Percentiles rank a stretch among this genome's conserved stretches.
These are phyloP conservation scores for Calcarius lapponicus DNA, from an alignment of 2,797 vertebrate species.

Conservation along the genomic window DNA sequence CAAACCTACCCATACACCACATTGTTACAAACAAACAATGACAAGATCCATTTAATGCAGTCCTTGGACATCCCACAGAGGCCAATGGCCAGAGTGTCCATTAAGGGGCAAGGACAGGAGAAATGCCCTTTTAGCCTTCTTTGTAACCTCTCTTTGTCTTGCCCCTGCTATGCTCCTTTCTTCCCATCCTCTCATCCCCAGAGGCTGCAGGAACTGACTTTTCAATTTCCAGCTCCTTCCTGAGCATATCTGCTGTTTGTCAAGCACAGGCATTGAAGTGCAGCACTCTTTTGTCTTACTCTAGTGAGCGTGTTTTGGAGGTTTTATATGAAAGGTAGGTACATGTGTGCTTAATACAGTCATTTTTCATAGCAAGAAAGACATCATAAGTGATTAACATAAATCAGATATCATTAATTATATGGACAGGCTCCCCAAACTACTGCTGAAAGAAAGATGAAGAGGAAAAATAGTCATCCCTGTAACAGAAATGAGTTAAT, in stretches of 20 bases:
- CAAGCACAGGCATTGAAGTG: constrained; percentile 19
- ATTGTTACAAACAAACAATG: background rate
- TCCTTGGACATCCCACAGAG: background rate
- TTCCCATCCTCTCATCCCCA: background rate
- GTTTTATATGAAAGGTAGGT: constrained; percentile 10
- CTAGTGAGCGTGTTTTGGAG: background rate
- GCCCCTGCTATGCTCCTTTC: background rate
- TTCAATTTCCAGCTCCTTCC: constrained; percentile 46
- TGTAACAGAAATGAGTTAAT: constrained; percentile 27
- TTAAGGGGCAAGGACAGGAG: constrained; percentile 16
- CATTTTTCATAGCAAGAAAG: constrained; percentile 45
- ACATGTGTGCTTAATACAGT: background rate
- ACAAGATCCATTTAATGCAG: background rate
- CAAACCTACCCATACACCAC: background rate
- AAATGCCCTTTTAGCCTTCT: constrained; percentile 10
- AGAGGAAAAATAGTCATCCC: constrained; percentile 1
- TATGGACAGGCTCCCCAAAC: constrained; percentile 30
- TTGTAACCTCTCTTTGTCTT: constrained; percentile 11
- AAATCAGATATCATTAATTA: constrained; percentile 62
- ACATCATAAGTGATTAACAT: constrained; percentile 45
- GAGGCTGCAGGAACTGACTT: constrained; percentile 4
- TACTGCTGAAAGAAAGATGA: constrained; percentile 48
- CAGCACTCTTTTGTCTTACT: background rate
- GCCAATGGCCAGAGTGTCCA: background rate
- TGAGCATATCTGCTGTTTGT: constrained; percentile 34